phyloP scores from a whole-genome alignment of 2,797 vertebrate genomes.

The Muscicapa comitata region DNA sequence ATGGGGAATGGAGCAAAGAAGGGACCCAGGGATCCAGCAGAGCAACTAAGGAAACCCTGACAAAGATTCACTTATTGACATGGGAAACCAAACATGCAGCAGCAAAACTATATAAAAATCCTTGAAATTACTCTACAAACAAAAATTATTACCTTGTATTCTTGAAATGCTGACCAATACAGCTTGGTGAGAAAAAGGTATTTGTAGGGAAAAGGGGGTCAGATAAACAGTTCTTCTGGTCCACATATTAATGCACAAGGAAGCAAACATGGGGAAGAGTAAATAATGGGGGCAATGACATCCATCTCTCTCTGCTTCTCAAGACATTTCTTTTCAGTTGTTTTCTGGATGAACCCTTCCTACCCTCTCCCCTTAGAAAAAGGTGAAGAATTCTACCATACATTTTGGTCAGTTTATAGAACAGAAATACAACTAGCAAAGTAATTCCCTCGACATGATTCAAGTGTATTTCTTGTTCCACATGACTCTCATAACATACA shows the following conservation, averaged over 20 bases:
- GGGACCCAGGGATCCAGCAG: background rate
- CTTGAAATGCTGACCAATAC: background rate
- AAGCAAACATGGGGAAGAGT: background rate
- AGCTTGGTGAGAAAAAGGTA: background rate
- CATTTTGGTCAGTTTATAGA: background rate
- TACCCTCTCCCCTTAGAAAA: background rate
- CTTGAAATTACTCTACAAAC: background rate
- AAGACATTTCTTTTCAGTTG: background rate
- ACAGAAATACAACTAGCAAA: background rate
- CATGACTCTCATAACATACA: background rate
- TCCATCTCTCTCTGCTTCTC: background rate
- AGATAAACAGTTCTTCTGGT: background rate
- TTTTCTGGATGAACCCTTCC: background rate
- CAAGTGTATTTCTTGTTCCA: background rate
- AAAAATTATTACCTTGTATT: background rate
- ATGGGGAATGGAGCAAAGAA: background rate
- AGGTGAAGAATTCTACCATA: background rate
- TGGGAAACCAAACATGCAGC: background rate
- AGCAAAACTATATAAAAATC: background rate
- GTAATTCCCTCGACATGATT: background rate
- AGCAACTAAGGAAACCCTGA: background rate
- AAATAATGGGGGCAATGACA: background rate
- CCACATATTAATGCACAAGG: background rate
- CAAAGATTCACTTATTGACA: background rate
- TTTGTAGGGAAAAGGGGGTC: background rate